These are phyloP conservation scores for Lepidochrysops patricia DNA, from an alignment of 2,888 invertebrate species.

Conservation along the genomic window DNA sequence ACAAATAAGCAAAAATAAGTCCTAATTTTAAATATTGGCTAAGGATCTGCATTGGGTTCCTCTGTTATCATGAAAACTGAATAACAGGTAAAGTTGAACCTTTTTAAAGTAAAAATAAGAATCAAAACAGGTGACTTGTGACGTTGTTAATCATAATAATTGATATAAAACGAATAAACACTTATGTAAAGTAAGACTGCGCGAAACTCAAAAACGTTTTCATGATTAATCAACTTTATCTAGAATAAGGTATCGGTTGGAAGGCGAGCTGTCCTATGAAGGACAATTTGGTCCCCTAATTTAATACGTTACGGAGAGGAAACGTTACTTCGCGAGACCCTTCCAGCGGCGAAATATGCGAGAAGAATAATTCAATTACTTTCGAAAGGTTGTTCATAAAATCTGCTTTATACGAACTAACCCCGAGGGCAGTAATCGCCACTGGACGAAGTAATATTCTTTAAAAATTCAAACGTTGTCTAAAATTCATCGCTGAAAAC, in stretches of 20 bases:
- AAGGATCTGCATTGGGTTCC: too few relatives aligned
- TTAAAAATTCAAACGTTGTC: not conserved
- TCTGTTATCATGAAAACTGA: too few relatives aligned
- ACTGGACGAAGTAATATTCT: not conserved
- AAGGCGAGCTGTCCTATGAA: not conserved
- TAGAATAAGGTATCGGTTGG: not conserved
- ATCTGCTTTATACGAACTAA: not conserved
- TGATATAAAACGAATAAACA: too few relatives aligned
- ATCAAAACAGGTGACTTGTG: too few relatives aligned
- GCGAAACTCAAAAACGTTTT: not conserved
- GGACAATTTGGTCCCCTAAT: not conserved
- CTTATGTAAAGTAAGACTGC: too few relatives aligned
- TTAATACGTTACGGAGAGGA: constrained; percentile 1
- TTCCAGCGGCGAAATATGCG: not conserved
- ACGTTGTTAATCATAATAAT: too few relatives aligned
- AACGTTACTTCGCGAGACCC: constrained; percentile 1
- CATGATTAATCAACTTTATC: not conserved
- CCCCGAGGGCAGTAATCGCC: not conserved
- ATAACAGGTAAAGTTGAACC: too few relatives aligned
- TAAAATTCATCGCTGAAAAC: not conserved
- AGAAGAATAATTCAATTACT: constrained; percentile 7
- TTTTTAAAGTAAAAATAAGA: too few relatives aligned
- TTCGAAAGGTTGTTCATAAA: constrained; percentile 8
- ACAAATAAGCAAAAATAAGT: too few relatives aligned
- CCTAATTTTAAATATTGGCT: too few relatives aligned